Conservation (phyloP, 2,888 invertebrate genomes). For the Andrena chrysosceles region DNA sequence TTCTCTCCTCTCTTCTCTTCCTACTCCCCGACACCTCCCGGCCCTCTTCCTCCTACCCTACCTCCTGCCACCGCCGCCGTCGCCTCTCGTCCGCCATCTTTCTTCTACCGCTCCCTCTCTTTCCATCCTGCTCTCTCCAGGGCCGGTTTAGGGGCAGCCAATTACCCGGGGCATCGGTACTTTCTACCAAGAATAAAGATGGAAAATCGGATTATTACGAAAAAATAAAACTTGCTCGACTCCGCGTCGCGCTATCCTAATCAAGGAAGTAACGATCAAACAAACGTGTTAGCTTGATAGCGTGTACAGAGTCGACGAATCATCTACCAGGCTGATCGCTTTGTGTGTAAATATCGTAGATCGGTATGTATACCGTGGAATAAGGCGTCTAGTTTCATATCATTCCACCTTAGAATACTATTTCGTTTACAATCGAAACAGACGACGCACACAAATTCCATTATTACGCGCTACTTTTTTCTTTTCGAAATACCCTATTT, state of each 20-base stretch:
- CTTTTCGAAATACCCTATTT: neutral
- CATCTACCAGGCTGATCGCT: constrained; percentile 18
- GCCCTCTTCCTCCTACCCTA: constrained; percentile 56
- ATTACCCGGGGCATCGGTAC: constrained; percentile 73
- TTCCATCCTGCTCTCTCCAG: constrained; percentile 62
- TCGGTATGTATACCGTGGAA: neutral
- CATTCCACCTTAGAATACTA: neutral
- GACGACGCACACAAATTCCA: neutral
- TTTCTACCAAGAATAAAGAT: constrained; percentile 72
- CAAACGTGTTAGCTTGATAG: constrained; percentile 44
- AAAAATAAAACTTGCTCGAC: constrained; percentile 71
- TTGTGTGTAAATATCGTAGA: constrained; percentile 31
- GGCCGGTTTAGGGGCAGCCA: constrained; percentile 70
- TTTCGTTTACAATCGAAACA: neutral
- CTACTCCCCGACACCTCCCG: constrained; percentile 32
- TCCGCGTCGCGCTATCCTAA: constrained; percentile 62
- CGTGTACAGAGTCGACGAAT: constrained; percentile 34
- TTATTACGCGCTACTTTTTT: neutral
- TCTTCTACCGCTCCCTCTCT: constrained; percentile 56
- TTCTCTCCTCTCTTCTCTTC: constrained; percentile 27
- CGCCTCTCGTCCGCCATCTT: constrained; percentile 62
- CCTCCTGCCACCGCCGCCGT: constrained; percentile 45
- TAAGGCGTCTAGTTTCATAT: constrained; percentile 1
- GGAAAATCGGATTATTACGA: constrained; percentile 72
- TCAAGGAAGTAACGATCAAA: constrained; percentile 70